These are phyloP conservation scores for Pedetes capensis DNA, from an alignment of 2,113 vertebrate genomes.

Conservation along the genomic window DNA sequence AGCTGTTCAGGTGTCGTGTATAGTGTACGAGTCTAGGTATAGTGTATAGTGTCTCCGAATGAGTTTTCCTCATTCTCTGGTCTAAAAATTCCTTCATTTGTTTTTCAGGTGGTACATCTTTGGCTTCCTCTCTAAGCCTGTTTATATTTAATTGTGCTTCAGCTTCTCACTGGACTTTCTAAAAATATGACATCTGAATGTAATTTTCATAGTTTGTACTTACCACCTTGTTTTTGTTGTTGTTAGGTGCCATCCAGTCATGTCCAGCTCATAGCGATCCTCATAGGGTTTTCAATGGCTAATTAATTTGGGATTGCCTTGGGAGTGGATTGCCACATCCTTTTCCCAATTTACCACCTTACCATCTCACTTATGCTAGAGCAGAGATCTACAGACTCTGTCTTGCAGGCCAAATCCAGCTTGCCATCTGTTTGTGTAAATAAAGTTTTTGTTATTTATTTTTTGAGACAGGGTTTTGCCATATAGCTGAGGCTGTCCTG, in stretches of 20 bases:
- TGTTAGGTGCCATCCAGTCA: no score
- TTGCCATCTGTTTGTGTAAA: conserved; percentile 27
- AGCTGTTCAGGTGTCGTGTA: neutral
- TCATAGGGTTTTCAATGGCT: no score
- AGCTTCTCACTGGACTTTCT: neutral
- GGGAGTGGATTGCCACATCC: no score
- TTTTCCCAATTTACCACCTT: no score
- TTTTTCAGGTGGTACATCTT: conserved; percentile 6
- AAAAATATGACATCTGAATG: neutral
- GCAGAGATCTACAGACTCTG: neutral
- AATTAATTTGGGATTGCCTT: no score
- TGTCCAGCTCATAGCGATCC: no score
- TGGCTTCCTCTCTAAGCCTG: neutral
- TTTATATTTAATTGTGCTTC: neutral
- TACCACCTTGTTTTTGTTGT: no score
- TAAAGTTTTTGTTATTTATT: no score
- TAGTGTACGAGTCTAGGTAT: neutral
- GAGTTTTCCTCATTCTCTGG: neutral
- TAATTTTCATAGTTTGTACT: neutral
- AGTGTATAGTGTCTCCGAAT: neutral
- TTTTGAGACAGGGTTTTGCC: no score
- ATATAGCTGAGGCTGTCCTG: no score
- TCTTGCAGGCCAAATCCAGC: neutral
- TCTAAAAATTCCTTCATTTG: neutral
- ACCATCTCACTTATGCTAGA: conserved; percentile 45